These are phyloP conservation scores for Oreochromis aureus DNA, from an alignment of 2,113 vertebrate species.

Conservation along the genomic window DNA sequence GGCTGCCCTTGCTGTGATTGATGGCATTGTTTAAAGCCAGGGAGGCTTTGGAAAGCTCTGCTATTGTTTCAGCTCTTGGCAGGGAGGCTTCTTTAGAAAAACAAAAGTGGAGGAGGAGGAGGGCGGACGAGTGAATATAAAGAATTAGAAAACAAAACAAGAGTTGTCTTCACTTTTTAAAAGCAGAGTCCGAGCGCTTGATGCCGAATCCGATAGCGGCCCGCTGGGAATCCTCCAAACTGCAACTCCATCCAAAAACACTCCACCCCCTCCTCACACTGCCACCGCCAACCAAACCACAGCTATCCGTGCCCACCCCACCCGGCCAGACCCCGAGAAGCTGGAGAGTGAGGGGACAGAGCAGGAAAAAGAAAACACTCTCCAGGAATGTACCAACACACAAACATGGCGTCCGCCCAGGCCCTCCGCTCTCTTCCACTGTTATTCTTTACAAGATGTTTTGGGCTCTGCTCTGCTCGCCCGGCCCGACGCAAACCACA, in stretches of 20 bases:
- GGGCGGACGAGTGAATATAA: neutral
- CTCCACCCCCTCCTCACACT: neutral
- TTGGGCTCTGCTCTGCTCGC: slow-evolving; percentile 45
- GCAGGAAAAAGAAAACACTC: slow-evolving; percentile 43
- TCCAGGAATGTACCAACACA: slow-evolving; percentile 66
- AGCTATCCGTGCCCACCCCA: slow-evolving; percentile 34
- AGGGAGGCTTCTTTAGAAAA: slow-evolving; percentile 41
- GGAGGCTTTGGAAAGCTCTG: slow-evolving; percentile 65
- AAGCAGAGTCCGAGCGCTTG: neutral
- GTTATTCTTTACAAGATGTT: slow-evolving; percentile 65
- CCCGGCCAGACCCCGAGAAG: neutral
- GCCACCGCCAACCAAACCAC: slow-evolving; percentile 47
- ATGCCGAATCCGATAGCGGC: neutral
- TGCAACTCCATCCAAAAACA: slow-evolving; percentile 2
- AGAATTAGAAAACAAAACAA: slow-evolving; percentile 62
- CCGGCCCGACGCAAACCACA: slow-evolving; percentile 53
- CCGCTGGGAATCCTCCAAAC: slow-evolving; percentile 10
- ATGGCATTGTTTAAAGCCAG: slow-evolving; percentile 76
- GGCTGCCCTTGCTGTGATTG: slow-evolving; percentile 58
- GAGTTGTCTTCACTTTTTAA: slow-evolving; percentile 39
- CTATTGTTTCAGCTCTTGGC: slow-evolving; percentile 76
- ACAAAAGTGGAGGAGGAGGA: neutral
- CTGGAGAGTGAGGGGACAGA: slow-evolving; percentile 10
- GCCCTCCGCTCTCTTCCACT: slow-evolving; percentile 11
- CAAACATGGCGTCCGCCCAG: slow-evolving; percentile 59